These are phyloP conservation scores for Rhinophrynus dorsalis DNA, from an alignment of 2,797 vertebrate species.

Conservation along the genomic window DNA sequence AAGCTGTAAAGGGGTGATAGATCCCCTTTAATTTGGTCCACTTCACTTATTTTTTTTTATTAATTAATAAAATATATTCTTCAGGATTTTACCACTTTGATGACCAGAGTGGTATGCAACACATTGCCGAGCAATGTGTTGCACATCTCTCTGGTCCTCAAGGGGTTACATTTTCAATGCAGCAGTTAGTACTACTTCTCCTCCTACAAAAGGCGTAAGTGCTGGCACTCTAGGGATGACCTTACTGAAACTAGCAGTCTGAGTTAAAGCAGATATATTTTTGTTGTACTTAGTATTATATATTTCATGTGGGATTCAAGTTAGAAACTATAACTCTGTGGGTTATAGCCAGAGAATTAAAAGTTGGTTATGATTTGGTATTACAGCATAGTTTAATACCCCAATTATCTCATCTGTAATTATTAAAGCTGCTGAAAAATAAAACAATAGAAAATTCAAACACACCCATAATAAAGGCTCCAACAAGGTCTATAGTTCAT, in stretches of 20 bases:
- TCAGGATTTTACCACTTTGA: background rate
- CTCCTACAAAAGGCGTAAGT: background rate
- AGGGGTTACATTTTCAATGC: too few relatives aligned
- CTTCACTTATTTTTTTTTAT: too few relatives aligned
- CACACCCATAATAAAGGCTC: constrained; percentile 22
- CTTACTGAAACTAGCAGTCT: background rate
- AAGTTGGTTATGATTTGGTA: constrained; percentile 7
- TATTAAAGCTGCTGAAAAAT: constrained; percentile 6
- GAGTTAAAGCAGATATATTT: background rate
- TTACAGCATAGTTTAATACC: constrained; percentile 21
- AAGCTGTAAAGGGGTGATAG: too few relatives aligned
- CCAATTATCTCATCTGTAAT: constrained; percentile 28
- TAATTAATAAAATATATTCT: too few relatives aligned
- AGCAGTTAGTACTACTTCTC: too few relatives aligned
- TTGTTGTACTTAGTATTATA: background rate
- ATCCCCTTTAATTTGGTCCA: too few relatives aligned
- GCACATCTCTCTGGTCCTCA: too few relatives aligned
- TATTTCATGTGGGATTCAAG: constrained; percentile 1
- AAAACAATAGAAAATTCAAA: constrained; percentile 6
- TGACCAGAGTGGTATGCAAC: too few relatives aligned
- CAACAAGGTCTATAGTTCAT: constrained; percentile 5
- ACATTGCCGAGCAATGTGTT: too few relatives aligned
- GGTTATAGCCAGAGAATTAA: constrained; percentile 7
- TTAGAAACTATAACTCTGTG: background rate
- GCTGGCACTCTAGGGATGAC: background rate